Evolutionary conservation across 2,888 invertebrate species (phyloP).

Genomic region (Myopa tessellatipennis): DNA sequence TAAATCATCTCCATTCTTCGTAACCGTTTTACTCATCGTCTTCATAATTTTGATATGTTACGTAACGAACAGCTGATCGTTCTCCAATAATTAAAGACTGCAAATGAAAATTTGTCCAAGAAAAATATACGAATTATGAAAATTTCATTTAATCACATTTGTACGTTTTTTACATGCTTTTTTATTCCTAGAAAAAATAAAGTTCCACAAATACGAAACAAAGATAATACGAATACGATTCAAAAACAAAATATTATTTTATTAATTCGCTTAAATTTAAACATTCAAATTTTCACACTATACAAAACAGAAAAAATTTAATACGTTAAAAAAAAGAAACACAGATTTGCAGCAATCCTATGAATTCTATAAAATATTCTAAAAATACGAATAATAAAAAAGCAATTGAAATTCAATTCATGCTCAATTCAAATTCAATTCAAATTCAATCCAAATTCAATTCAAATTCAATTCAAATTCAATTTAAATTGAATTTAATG

Average conservation of each 20-base stretch:
- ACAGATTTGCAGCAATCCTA: not conserved
- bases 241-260: not conserved
- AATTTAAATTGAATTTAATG: not conserved
- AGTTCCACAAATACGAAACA: not conserved
- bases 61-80: conserved; percentile 93
- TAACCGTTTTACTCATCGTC: conserved; percentile 76
- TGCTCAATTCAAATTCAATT: not conserved
- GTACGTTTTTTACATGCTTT: too few species aligned
- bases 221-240: not conserved
- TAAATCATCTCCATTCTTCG: conserved; percentile 6
- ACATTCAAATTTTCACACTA: not conserved
- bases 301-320: not conserved
- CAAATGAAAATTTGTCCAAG: conserved; percentile 54
- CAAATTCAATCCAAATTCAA: not conserved
- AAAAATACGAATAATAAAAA: too few species aligned
- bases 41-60: conserved; percentile 94
- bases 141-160: too few species aligned
- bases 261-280: conserved; percentile 8
- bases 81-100: conserved; percentile 92
- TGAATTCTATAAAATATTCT: too few species aligned
- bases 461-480: not conserved
- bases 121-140: conserved; percentile 10
- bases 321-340: not conserved
- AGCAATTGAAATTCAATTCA: too few species aligned
- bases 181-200: too few species aligned